These are phyloP conservation scores for Epinephelus cyanopodus DNA, from an alignment of 2,113 vertebrate genomes.

Conservation along the genomic window DNA sequence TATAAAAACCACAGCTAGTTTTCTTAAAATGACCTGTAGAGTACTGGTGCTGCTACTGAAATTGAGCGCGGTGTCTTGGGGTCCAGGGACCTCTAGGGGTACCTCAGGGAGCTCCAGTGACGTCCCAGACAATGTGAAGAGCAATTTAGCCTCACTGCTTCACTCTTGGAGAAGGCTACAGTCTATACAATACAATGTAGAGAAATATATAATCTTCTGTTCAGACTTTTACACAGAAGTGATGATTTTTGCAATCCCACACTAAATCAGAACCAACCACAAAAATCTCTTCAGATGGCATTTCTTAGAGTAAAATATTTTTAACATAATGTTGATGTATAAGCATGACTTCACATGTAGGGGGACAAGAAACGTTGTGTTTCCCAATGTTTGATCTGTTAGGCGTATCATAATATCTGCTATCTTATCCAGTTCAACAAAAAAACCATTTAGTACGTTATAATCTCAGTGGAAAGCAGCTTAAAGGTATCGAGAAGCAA, in stretches of 20 bases:
- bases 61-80: background rate
- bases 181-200: background rate
- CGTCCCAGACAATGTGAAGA: background rate
- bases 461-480: background rate
- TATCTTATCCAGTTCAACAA: background rate
- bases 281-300: background rate
- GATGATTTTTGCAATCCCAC: background rate
- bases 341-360: background rate
- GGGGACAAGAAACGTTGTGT: background rate
- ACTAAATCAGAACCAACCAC: background rate
- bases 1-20: background rate
- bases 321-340: background rate
- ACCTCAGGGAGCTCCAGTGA: constrained; percentile 12
- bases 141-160: background rate
- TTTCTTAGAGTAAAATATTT: background rate
- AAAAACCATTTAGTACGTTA: background rate
- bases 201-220: background rate
- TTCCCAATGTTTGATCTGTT: background rate
- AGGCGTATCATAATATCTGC: background rate
- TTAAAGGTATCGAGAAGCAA: background rate
- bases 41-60: background rate
- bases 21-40: background rate
- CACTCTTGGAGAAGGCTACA: too few relatives aligned
- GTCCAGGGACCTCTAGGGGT: constrained; percentile 3
- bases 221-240: background rate